Conservation (phyloP, 2,797 vertebrate genomes). For the Oreochromis grahami region DNA sequence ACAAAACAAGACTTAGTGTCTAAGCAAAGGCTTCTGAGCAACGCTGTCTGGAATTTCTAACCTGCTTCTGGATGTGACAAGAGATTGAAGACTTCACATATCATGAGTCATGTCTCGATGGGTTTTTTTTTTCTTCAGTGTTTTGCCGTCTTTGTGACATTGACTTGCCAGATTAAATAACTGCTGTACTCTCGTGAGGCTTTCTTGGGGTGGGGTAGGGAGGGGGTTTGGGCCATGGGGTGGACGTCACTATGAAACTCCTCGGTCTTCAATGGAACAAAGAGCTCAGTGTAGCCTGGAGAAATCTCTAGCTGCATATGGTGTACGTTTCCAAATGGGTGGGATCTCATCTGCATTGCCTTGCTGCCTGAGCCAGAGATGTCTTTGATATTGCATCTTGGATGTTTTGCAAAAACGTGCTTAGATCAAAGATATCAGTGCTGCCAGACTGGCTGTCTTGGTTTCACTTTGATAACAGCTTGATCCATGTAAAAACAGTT, state of each 20-base stretch:
- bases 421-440: conserved; percentile 30
- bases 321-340: conserved; percentile 46
- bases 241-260: conserved; percentile 28
- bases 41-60: background rate
- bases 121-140: background rate
- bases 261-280: conserved; percentile 46
- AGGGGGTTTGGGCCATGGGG: conserved; percentile 1
- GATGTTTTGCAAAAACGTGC: conserved; percentile 27
- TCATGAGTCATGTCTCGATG: conserved; percentile 1
- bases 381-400: conserved; percentile 40
- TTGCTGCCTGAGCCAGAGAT: background rate
- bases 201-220: background rate
- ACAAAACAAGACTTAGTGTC: background rate
- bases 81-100: conserved; percentile 28
- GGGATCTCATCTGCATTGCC: conserved; percentile 39
- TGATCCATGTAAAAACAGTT: background rate
- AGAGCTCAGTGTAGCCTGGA: conserved; percentile 44
- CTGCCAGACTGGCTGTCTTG: background rate
- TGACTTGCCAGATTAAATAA: conserved; percentile 46
- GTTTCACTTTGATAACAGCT: background rate
- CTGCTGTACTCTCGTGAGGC: background rate
- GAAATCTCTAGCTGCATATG: conserved; percentile 29
- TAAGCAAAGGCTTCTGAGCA: background rate
- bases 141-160: conserved; percentile 12
- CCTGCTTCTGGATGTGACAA: background rate